These are phyloP conservation scores for Conus ventricosus DNA, from an alignment of 1,140 invertebrate species.

Conservation along the genomic window DNA sequence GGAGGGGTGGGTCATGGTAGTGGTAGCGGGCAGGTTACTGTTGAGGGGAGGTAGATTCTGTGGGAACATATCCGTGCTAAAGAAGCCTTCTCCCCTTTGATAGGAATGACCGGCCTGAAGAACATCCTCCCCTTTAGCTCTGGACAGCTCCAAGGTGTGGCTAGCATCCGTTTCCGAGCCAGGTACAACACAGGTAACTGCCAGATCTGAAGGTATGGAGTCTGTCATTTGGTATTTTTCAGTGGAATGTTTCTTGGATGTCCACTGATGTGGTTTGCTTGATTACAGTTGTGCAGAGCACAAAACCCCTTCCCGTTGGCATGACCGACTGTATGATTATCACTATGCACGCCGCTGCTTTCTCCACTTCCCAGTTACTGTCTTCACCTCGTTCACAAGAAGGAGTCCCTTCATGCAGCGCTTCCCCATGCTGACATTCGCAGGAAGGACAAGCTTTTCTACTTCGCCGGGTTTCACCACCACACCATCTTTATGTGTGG, in stretches of 20 bases:
- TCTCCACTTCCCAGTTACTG: neutral
- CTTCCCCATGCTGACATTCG: neutral
- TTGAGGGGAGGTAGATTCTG: neutral
- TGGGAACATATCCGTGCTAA: neutral
- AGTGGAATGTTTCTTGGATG: neutral
- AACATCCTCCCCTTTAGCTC: neutral
- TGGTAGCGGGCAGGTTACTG: neutral
- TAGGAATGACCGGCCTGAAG: neutral
- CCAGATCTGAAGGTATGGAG: neutral
- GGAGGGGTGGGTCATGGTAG: neutral
- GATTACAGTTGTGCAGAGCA: too few relatives aligned
- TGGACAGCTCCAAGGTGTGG: neutral
- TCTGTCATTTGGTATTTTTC: neutral
- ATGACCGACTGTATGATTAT: neutral
- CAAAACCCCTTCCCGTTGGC: too few relatives aligned
- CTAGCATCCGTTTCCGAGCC: neutral
- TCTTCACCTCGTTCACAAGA: neutral
- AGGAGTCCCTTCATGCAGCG: neutral
- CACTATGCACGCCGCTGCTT: neutral
- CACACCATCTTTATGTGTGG: neutral
- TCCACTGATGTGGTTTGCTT: neutral
- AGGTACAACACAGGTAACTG: neutral
- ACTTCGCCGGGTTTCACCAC: neutral
- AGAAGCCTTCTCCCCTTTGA: neutral
- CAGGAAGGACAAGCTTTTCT: neutral